Percentiles rank a stretch among this genome's conserved stretches.
Evolutionary conservation across 2,888 invertebrate species (phyloP).

Genomic region (Drosophila sordidula): DNA sequence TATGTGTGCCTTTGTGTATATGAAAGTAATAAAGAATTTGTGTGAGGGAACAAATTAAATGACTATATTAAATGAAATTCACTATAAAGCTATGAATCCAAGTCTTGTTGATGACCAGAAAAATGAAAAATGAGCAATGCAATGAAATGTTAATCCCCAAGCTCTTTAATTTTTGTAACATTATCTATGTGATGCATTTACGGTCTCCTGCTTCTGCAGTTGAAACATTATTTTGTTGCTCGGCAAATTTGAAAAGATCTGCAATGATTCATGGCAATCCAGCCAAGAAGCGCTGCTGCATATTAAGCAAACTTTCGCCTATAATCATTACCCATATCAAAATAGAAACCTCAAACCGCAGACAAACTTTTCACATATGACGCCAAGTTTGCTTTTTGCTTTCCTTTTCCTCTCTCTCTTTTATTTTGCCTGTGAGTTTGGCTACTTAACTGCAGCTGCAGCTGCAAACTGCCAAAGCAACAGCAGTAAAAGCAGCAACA

Average conservation of each 20-base stretch:
- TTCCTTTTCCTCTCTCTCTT: conserved; percentile 15
- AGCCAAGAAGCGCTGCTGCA: conserved; percentile 36
- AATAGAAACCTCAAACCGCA: conserved; percentile 63
- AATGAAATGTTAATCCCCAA: no score
- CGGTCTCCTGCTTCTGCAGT: conserved; percentile 15
- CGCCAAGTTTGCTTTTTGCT: conserved; percentile 67
- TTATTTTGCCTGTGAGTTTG: conserved; percentile 47
- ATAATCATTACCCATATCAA: conserved; percentile 75
- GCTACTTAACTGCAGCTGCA: conserved; percentile 75
- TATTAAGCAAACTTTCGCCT: conserved; percentile 63
- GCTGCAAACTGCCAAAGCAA: conserved; percentile 33
- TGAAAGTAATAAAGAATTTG: no score
- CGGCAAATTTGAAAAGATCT: conserved; percentile 14
- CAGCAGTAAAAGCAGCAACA: conserved; percentile 46
- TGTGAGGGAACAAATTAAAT: no score
- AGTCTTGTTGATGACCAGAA: no score
- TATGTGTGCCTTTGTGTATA: no score
- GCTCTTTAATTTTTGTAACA: neutral
- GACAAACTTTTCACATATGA: conserved; percentile 78
- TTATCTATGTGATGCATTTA: neutral
- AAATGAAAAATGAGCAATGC: no score
- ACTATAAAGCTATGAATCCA: no score
- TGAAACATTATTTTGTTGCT: conserved; percentile 21
- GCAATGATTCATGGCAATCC: conserved; percentile 53
- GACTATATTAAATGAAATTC: no score